Conservation (phyloP, 1,140 invertebrate genomes). For the Euura saliciscinereae region DNA sequence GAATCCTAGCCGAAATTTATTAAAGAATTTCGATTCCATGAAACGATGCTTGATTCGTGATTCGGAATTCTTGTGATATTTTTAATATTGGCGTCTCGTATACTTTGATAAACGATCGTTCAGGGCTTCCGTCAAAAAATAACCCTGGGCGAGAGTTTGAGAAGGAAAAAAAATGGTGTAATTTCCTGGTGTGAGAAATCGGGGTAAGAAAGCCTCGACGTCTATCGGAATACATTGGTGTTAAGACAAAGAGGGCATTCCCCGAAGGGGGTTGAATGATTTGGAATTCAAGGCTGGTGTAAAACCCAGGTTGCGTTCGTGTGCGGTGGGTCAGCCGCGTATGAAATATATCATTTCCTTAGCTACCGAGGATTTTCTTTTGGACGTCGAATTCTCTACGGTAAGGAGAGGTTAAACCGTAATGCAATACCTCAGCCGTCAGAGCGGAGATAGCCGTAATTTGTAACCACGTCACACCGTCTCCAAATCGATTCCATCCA, state of each 20-base stretch:
- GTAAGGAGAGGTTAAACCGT: background rate
- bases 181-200: background rate
- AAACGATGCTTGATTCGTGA: too few species aligned
- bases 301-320: background rate
- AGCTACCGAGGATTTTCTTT: background rate
- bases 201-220: background rate
- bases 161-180: background rate
- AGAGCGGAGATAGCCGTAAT: constrained; percentile 3
- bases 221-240: background rate
- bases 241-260: background rate
- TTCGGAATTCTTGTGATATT: too few species aligned
- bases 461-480: constrained; percentile 10
- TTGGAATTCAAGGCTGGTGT: background rate
- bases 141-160: too few species aligned
- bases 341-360: background rate
- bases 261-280: background rate
- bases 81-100: too few species aligned
- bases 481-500: background rate
- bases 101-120: too few species aligned
- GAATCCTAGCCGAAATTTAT: too few species aligned
- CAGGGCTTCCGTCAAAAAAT: too few species aligned
- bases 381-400: background rate
- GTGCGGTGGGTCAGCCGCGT: background rate
- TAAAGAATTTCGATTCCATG: too few species aligned
- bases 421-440: constrained; percentile 16